Base-by-base conservation (phyloP, 2,797 vertebrate genomes). In the Scyliorhinus canicula region DNA sequence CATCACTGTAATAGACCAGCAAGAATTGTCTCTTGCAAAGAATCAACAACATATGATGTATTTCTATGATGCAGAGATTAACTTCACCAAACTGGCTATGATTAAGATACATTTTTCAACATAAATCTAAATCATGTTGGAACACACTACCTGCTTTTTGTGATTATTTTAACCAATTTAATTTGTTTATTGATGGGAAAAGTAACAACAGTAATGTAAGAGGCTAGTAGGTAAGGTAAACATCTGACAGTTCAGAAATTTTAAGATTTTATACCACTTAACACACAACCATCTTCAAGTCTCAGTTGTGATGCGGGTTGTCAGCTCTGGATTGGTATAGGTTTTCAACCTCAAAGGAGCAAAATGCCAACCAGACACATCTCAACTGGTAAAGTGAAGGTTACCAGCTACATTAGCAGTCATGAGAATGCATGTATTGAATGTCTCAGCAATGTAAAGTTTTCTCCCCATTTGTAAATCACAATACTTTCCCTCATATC, bases 41-140 rank as follows among this genome's bases (percentile, higher is more conserved):
- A 21, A 47, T 67, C 67, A 44, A 69, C 28, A n/a, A 63, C 24
- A 65, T n/a, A n/a, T 69, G 8, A 93, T 93, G 44, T 50, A 69
- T 93, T 93, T 93, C 63, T 44, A 47, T 67, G 16, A 69, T 50
- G 3, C 28, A 69, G 14, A 26, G 16, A n/a, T 60, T 60, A n/a
- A 21, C 16, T 5, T 90, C 16, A 60, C 28, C 44, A 35, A 31
- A 69, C 63, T 67, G n/a, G 24, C 31, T 50, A 21, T 50, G 44
- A 69, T 93, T 93, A 69, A 93, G 65, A 21, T 93, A 93, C 44
- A 24, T 93, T 69, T 26, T 40, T 26, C 47, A 19, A 28, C 69
- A 93, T 31, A 65, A n/a, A 91, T 50, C 35, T 93, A 69, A 93
- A 93, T 93, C 40, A 93, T 67, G n/a, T 93, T 67, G 26, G 63